Evolutionary conservation across 2,888 invertebrate genomes (phyloP), one percentile per base, ranked within the genome.

Genomic region (Parasteatoda lunata): DNA sequence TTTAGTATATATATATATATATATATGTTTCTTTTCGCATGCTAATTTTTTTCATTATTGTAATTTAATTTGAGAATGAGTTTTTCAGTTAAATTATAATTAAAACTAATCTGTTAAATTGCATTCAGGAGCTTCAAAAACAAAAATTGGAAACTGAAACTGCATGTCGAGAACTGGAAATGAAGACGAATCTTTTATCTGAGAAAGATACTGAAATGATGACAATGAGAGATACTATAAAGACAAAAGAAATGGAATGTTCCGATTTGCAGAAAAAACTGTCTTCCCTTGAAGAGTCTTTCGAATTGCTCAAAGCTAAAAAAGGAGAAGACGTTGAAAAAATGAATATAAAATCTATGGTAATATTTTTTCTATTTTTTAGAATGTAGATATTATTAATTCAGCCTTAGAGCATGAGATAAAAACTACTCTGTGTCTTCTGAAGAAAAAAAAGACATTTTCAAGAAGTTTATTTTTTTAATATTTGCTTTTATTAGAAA

Each of bases 201-300:
- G 72, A 81, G 54, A 64, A 66, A 71, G 81, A 86, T 47, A 72
- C 81, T 68, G 52, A 77, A 45, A 66, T 86, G 11, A 51, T 45
- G 6, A n/a, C 52, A 4, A 15, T 81, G 7, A 68, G 13, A 48
- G 66, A 68, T n/a, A 66, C 75, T 13, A 11, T 79, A 70, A 77
- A 15, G 64, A 72, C 75, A 49, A 77, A 54, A 13, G 82, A 86
- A 79, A 52, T 65, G 59, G 54, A 82, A n/a, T 70, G 30, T 64
- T 45, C 15, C 3, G 70, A 77, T 15, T 9, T 80, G 7, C 68
- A 83, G 65, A 75, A 64, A 48, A 64, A 77, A 13, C 45, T 84
- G 4, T 15, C 30, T 15, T 64, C 47, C 49, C 7, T 76, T 3
- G 77, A 69, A 52, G 30, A 71, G n/a, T 68, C 48, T 11, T 65